These are phyloP conservation scores for Zonotrichia leucophrys DNA, from an alignment of 2,113 vertebrate genomes.

Conservation along the genomic window DNA sequence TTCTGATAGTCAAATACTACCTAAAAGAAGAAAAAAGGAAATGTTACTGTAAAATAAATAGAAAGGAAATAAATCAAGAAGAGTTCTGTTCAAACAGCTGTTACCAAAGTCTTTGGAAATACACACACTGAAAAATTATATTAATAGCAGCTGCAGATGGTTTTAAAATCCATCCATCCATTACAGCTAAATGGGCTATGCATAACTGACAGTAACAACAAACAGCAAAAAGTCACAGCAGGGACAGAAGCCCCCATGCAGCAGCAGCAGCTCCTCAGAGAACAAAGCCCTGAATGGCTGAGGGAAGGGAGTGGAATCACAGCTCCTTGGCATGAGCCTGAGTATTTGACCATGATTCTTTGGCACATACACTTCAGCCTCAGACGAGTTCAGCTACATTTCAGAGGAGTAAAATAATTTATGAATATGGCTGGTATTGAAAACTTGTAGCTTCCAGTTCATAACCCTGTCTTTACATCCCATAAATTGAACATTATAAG, in stretches of 20 bases:
- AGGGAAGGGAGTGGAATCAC: neutral
- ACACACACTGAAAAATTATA: neutral
- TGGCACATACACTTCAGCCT: fast-evolving
- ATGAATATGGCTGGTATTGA: neutral
- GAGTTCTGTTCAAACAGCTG: constrained; percentile 20
- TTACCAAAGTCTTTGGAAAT: constrained; percentile 22
- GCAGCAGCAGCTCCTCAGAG: neutral
- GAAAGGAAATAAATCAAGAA: neutral
- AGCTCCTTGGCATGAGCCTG: neutral
- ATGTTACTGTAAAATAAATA: neutral
- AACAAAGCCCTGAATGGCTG: neutral
- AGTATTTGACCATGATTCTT: neutral
- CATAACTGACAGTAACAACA: neutral
- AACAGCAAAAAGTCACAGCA: neutral
- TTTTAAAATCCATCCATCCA: constrained; percentile 21
- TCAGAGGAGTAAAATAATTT: neutral
- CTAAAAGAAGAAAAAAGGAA: neutral
- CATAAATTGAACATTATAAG: neutral
- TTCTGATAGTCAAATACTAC: neutral
- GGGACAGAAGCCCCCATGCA: neutral
- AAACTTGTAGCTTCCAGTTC: neutral
- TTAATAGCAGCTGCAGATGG: constrained; percentile 48
- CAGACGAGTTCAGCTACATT: neutral
- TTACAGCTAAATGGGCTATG: neutral
- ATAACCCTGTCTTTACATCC: neutral